A percentile compares a stretch with the other conserved stretches of the same genome.
phyloP scores from a whole-genome alignment of 2,113 vertebrate species.

The Corythoichthys intestinalis region DNA sequence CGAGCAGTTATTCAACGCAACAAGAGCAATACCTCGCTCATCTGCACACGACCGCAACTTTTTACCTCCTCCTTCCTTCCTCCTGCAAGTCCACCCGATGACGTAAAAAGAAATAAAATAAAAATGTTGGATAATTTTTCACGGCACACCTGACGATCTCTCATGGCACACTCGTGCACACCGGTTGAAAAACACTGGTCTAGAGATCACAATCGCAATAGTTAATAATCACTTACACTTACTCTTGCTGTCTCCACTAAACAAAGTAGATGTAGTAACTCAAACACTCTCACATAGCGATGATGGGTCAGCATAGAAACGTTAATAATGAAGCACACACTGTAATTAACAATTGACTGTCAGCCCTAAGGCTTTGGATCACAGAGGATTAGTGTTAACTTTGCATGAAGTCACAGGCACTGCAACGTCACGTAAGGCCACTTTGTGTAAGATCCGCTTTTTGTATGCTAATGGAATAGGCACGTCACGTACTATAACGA shows the following conservation, averaged over 20 bases:
- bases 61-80: too few species aligned
- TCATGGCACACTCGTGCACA: too few species aligned
- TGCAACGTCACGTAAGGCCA: background rate
- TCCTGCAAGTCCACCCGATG: too few species aligned
- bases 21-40: too few species aligned
- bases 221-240: background rate
- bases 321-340: slow-evolving; percentile 25
- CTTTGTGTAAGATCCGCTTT: background rate
- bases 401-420: background rate
- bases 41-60: too few species aligned
- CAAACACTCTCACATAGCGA: slow-evolving; percentile 15
- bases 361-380: slow-evolving; percentile 5
- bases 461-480: background rate
- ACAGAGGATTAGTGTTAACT: background rate
- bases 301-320: slow-evolving; percentile 23
- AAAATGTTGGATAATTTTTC: too few species aligned
- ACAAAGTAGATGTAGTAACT: slow-evolving; percentile 13
- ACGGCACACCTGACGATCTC: too few species aligned
- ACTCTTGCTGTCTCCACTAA: background rate
- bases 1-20: too few species aligned
- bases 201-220: background rate
- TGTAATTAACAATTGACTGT: slow-evolving; percentile 17
- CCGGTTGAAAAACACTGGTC: too few species aligned
- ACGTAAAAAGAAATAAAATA: too few species aligned
- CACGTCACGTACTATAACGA: slow-evolving; percentile 4